These are phyloP conservation scores for Terebella lapidaria DNA, from an alignment of 2,888 invertebrate species.

Conservation along the genomic window DNA sequence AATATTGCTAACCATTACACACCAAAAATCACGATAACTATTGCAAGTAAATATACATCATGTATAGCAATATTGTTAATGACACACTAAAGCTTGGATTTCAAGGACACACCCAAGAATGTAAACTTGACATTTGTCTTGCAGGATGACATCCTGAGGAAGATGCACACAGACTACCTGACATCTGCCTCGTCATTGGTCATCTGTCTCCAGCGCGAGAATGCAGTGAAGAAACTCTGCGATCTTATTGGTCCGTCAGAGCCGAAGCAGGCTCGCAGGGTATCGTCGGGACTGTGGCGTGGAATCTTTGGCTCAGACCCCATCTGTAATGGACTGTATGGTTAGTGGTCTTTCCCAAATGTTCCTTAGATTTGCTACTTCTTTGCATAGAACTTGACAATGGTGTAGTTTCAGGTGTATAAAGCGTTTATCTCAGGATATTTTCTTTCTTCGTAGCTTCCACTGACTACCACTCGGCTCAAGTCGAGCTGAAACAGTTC, in stretches of 20 bases:
- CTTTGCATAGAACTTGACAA: no score
- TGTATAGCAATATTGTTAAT: no score
- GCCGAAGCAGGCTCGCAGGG: conserved; percentile 35
- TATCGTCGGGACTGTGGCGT: conserved; percentile 39
- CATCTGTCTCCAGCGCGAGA: conserved; percentile 40
- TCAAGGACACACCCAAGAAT: no score
- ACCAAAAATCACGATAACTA: no score
- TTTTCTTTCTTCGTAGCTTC: conserved; percentile 13
- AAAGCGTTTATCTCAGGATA: background rate
- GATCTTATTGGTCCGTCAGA: conserved; percentile 44
- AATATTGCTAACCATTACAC: no score
- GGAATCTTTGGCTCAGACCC: conserved; percentile 40
- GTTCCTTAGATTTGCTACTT: background rate
- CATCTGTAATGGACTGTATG: conserved; percentile 41
- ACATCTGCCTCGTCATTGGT: conserved; percentile 33
- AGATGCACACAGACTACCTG: conserved; percentile 32
- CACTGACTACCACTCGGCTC: conserved; percentile 23
- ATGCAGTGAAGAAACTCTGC: conserved; percentile 40
- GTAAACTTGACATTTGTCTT: no score
- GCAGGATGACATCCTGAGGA: conserved; percentile 16
- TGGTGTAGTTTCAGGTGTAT: no score
- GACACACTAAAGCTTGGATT: no score
- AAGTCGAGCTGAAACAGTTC: conserved; percentile 33
- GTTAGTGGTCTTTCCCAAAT: conserved; percentile 25
- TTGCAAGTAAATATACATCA: no score